A percentile compares a stretch with the other conserved stretches of the same genome.
Conservation (phyloP, 1,140 invertebrate species). For the Lepidostoma basale region DNA sequence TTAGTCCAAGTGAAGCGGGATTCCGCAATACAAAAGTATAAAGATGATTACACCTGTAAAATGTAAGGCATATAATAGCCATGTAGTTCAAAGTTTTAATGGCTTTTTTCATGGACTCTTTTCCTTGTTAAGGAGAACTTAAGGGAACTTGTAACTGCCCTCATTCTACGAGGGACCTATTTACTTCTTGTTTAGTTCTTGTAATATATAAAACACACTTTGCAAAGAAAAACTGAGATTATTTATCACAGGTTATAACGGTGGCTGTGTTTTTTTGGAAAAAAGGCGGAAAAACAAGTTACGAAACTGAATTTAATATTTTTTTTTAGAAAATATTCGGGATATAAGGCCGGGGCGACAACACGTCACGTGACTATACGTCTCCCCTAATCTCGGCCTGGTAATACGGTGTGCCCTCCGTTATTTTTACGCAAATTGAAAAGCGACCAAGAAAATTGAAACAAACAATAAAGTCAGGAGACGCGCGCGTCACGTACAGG, state of each 20-base stretch:
- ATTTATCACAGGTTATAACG: background rate
- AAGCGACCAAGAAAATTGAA: constrained; percentile 18
- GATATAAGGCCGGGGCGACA: constrained; percentile 1
- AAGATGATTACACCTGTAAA: constrained; percentile 14
- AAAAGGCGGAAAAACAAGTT: background rate
- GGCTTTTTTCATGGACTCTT: constrained; percentile 19
- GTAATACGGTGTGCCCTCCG: background rate
- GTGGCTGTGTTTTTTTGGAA: background rate
- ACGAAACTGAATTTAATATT: background rate
- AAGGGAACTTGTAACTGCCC: background rate
- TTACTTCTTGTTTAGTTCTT: constrained; percentile 17
- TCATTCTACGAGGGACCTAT: background rate
- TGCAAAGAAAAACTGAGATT: background rate
- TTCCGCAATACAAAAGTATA: constrained; percentile 4
- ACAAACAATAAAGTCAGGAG: constrained; percentile 7
- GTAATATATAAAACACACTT: constrained; percentile 5
- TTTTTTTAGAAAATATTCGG: background rate
- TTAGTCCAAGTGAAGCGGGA: too few species aligned
- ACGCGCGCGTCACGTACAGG: constrained; percentile 3
- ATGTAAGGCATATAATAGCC: constrained; percentile 8
- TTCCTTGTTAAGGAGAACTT: constrained; percentile 10
- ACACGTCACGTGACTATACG: background rate
- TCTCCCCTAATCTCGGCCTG: background rate
- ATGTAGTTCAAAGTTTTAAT: constrained; percentile 21
- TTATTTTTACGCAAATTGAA: constrained; percentile 21